Evolutionary conservation across 2,797 vertebrate species (phyloP).

Genomic region (Oryzias dopingdopingensis): DNA sequence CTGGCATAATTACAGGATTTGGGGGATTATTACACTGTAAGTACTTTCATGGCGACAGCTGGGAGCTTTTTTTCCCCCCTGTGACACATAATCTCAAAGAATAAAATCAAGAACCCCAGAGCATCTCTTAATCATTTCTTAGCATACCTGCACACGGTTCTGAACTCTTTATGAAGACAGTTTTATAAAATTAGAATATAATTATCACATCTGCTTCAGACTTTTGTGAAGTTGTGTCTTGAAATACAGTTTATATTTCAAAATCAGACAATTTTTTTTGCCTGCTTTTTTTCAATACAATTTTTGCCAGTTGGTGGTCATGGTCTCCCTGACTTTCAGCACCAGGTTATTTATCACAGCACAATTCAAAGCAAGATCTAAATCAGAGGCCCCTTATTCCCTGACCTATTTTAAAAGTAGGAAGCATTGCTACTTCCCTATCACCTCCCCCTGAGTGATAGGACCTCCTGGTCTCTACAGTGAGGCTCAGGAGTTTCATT

Average conservation of each 20-base stretch:
- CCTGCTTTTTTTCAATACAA: slow-evolving; percentile 28
- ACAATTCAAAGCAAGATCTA: slow-evolving; percentile 69
- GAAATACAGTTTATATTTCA: slow-evolving; percentile 42
- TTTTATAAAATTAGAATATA: slow-evolving; percentile 72
- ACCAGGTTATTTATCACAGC: slow-evolving; percentile 55
- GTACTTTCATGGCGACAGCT: slow-evolving; percentile 81
- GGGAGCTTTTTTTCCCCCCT: slow-evolving; percentile 75
- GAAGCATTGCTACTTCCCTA: slow-evolving; percentile 52
- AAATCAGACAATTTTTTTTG: slow-evolving; percentile 22
- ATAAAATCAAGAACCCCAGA: slow-evolving; percentile 77
- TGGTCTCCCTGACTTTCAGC: slow-evolving; percentile 44
- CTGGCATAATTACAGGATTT: slow-evolving; percentile 84
- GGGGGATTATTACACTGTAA: slow-evolving; percentile 81
- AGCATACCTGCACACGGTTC: slow-evolving; percentile 77
- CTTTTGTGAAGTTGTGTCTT: slow-evolving; percentile 57
- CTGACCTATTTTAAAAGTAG: slow-evolving; percentile 57
- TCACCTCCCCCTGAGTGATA: slow-evolving; percentile 69
- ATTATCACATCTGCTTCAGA: slow-evolving; percentile 70
- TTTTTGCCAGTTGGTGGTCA: slow-evolving; percentile 6
- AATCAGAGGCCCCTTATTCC: slow-evolving; percentile 63
- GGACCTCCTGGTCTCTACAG: slow-evolving; percentile 64
- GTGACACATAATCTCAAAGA: slow-evolving; percentile 80
- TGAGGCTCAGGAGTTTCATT: slow-evolving; percentile 77
- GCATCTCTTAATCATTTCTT: slow-evolving; percentile 79
- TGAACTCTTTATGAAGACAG: slow-evolving; percentile 68